phyloP scores from a whole-genome alignment of 2,888 invertebrate genomes.

The Coelogynopora nodosa region DNA sequence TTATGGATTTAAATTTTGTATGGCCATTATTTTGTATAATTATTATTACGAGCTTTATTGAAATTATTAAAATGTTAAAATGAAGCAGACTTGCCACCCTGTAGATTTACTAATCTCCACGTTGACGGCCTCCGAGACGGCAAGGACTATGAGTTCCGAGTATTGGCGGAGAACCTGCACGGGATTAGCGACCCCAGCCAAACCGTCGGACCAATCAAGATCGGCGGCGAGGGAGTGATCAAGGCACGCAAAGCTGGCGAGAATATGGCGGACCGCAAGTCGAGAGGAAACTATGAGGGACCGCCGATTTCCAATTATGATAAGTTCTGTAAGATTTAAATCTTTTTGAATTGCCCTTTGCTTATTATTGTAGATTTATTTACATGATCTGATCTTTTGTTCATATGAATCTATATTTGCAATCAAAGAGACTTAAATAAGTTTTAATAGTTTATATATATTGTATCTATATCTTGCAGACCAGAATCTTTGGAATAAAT shows the following conservation, averaged over 20 bases:
- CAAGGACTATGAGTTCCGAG: constrained; percentile 92
- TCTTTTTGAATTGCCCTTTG: not conserved
- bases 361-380: not conserved
- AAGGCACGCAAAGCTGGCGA: constrained; percentile 48
- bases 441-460: not conserved
- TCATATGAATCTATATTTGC: not conserved
- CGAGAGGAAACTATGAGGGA: constrained; percentile 78
- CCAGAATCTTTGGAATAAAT: constrained; percentile 94
- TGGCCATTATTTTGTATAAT: too few relatives aligned
- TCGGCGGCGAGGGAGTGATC: constrained; percentile 52
- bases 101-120: constrained; percentile 65
- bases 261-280: constrained; percentile 41
- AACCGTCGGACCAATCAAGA: constrained; percentile 65
- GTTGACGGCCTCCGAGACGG: constrained; percentile 82
- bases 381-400: not conserved
- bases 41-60: too few relatives aligned
- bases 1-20: too few relatives aligned
- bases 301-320: constrained; percentile 86
- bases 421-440: not conserved
- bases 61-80: too few relatives aligned
- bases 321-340: constrained; percentile 69
- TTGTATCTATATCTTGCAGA: constrained; percentile 65
- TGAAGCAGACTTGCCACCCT: too few relatives aligned
- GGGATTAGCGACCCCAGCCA: constrained; percentile 93
- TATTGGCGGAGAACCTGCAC: constrained; percentile 95